phyloP scores from a whole-genome alignment of 2,888 invertebrate species.

The Micoletzkya japonica region DNA sequence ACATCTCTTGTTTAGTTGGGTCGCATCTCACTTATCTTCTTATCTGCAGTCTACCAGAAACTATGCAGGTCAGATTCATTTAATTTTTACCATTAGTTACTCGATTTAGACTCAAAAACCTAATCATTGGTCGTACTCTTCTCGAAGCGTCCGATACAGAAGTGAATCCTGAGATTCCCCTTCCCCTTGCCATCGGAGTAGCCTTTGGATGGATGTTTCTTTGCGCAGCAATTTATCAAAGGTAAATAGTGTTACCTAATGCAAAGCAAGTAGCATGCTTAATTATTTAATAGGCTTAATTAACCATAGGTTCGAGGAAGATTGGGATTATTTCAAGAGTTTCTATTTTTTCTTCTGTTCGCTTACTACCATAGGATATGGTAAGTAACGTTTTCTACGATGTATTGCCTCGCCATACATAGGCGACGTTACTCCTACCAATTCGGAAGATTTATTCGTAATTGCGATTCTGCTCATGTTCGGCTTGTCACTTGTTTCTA shows the following conservation, averaged over 20 bases:
- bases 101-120: neutral
- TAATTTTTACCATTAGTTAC: neutral
- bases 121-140: neutral
- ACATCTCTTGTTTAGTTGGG: conserved; percentile 33
- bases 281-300: neutral
- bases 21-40: conserved; percentile 50
- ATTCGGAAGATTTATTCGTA: conserved; percentile 61
- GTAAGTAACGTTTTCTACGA: conserved; percentile 32
- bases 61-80: conserved; percentile 8
- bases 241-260: neutral
- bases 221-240: conserved; percentile 62
- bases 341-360: conserved; percentile 64
- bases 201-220: conserved; percentile 63
- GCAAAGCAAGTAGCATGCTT: neutral
- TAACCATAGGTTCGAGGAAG: conserved; percentile 55
- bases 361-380: conserved; percentile 62
- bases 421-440: conserved; percentile 63
- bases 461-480: conserved; percentile 62
- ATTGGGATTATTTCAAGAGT: conserved; percentile 64
- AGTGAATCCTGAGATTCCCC: conserved; percentile 27
- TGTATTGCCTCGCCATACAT: neutral
- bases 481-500: conserved; percentile 59
- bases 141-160: neutral
- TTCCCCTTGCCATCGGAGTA: conserved; percentile 38
- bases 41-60: conserved; percentile 52